Conservation (phyloP, 2,888 invertebrate species). For the Busseola fusca region DNA sequence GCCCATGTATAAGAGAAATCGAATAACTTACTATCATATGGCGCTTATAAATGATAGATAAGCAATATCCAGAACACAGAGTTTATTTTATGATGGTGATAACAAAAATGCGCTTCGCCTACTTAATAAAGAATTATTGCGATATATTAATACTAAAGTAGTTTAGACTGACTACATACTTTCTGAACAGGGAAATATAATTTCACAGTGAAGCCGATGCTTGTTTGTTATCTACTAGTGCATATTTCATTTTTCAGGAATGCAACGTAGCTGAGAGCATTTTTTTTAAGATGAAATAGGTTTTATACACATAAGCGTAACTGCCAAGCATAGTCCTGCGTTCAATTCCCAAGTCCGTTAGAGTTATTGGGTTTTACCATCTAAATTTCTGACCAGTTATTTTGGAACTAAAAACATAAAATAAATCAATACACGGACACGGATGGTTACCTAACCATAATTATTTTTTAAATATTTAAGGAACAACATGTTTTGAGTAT, state of each 20-base stretch:
- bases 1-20: conserved; percentile 20
- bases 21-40: conserved; percentile 36
- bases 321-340: not conserved
- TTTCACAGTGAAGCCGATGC: conserved; percentile 5
- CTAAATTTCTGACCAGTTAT: not conserved
- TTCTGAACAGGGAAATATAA: conserved; percentile 11
- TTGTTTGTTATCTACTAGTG: conserved; percentile 19
- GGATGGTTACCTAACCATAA: too few relatives aligned
- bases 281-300: not conserved
- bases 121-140: conserved; percentile 37
- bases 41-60: conserved; percentile 49
- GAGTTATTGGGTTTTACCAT: not conserved
- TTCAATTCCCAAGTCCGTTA: not conserved
- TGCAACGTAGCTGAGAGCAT: not conserved
- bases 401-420: not conserved
- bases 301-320: not conserved
- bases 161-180: conserved; percentile 23
- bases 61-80: conserved; percentile 37
- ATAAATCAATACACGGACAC: too few relatives aligned
- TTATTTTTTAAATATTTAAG: not conserved
- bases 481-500: not conserved
- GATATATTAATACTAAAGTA: conserved; percentile 41
- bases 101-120: conserved; percentile 34
- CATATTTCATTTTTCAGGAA: conserved; percentile 1
- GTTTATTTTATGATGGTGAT: conserved; percentile 42